Base-by-base conservation (phyloP, 2,113 vertebrate genomes). In the Emberiza fucata region DNA sequence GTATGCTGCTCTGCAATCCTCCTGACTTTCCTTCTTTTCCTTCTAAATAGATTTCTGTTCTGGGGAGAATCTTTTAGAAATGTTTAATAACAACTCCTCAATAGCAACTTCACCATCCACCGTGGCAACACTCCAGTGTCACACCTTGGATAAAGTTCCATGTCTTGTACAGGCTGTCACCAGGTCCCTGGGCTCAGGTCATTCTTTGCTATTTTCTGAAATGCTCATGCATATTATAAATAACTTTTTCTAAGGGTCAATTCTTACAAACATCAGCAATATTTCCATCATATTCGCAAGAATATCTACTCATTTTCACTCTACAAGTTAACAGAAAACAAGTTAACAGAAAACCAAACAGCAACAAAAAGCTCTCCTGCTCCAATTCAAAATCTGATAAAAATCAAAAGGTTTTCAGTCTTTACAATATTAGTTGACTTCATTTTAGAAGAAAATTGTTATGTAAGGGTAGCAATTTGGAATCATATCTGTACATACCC, bases 301-400 rank as follows among this genome's bases (percentile, higher is more conserved):
- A 89, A 39, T 24, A 12, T 47, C 4, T 65, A 28, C n/a, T 57
- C 14, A 48, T 56, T 82, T 91, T 37, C 8, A 60, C 3, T 71
- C 13, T 45, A 28, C 82, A 50, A 60, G 14, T 56, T 56, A 56
- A 56, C 19, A 54, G 31, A 53, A 54, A 33, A 21, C 11, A 77
- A 44, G 14, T 60, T 63, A 83, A 76, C 0, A 3, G 47, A 54
- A 79, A 79, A 80, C 2, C 42, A 84, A 86, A 51, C 6, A 40
- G 3, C 31, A 81, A 45, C 4, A 59, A 31, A 42, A 37, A 51
- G 4, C 5, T 25, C 4, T 9, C 3, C 3, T 4, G 1, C 15
- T n/a, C 15, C 5, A 51, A 71, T 45, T 5, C 16, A 69, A 77
- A 88, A 70, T 33, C 18, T 78, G 70, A 48, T 64, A 35, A 60